These are phyloP conservation scores for Pollicipes pollicipes DNA, from an alignment of 1,140 invertebrate genomes.

Conservation along the genomic window DNA sequence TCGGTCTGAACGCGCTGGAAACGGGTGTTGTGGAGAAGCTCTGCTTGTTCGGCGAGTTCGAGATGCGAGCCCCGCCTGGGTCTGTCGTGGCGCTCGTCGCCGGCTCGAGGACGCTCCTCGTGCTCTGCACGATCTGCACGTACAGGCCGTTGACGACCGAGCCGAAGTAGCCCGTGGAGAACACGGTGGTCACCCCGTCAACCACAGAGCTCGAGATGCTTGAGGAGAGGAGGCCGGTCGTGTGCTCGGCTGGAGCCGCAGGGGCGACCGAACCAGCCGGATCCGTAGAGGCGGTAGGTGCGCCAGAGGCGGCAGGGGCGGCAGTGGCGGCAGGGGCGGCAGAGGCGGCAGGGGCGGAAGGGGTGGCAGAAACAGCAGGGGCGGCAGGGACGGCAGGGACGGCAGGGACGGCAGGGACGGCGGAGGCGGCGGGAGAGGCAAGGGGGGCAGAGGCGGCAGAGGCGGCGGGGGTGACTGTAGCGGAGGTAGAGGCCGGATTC, in stretches of 20 bases:
- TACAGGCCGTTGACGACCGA: background rate
- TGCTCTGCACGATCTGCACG: background rate
- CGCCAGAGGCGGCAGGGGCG: too few relatives aligned
- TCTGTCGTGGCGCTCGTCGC: background rate
- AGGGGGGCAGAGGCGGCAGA: too few relatives aligned
- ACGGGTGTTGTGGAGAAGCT: background rate
- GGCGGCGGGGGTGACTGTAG: too few relatives aligned
- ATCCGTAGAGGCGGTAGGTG: background rate
- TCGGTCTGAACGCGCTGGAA: background rate
- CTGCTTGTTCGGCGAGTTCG: too few relatives aligned
- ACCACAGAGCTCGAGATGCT: background rate
- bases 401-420: too few relatives aligned
- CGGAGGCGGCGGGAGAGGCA: too few relatives aligned
- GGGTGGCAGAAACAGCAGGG: too few relatives aligned
- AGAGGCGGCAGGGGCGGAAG: too few relatives aligned
- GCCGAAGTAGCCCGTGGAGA: background rate
- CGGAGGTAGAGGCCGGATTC: too few relatives aligned
- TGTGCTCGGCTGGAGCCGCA: background rate
- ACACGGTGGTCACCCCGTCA: background rate
- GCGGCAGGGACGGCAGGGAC: too few relatives aligned
- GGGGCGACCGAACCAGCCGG: too few relatives aligned
- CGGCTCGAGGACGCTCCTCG: background rate
- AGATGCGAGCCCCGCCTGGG: background rate
- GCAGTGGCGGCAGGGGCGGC: too few relatives aligned
- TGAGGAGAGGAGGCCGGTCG: background rate